Evolutionary conservation across 2,888 invertebrate genomes (phyloP).

Genomic region (Acanthosepion lycidas): DNA sequence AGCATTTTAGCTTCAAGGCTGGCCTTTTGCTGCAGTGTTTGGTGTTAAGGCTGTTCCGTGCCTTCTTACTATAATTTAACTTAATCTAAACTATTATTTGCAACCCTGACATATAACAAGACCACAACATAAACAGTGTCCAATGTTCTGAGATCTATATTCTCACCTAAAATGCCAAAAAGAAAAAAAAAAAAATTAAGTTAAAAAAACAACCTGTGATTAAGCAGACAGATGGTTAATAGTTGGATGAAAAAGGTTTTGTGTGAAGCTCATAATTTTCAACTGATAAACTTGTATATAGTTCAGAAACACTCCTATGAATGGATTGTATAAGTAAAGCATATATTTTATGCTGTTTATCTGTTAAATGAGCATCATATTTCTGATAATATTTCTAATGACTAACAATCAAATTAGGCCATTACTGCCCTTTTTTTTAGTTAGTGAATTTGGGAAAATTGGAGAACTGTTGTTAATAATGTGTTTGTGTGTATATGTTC

Average conservation of each 20-base stretch:
- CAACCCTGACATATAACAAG: neutral
- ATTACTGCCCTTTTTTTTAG: neutral
- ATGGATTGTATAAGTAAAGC: neutral
- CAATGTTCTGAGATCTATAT: neutral
- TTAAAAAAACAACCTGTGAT: neutral
- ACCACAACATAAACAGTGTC: neutral
- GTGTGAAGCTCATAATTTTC: neutral
- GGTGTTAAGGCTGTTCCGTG: neutral
- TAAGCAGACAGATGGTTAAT: neutral
- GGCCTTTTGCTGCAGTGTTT: neutral
- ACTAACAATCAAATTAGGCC: neutral
- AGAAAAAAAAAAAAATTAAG: neutral
- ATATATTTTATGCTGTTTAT: neutral
- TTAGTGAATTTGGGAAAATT: neutral
- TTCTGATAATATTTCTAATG: neutral
- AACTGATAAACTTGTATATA: neutral
- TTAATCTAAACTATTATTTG: neutral
- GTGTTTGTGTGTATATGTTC: neutral
- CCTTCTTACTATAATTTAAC: neutral
- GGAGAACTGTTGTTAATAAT: neutral
- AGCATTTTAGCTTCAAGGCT: neutral
- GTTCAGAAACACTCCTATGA: neutral
- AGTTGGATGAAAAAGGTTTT: neutral
- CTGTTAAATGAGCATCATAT: neutral
- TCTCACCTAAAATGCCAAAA: neutral